phyloP scores from a whole-genome alignment of 2,797 vertebrate species.

The Scarus forsteni region DNA sequence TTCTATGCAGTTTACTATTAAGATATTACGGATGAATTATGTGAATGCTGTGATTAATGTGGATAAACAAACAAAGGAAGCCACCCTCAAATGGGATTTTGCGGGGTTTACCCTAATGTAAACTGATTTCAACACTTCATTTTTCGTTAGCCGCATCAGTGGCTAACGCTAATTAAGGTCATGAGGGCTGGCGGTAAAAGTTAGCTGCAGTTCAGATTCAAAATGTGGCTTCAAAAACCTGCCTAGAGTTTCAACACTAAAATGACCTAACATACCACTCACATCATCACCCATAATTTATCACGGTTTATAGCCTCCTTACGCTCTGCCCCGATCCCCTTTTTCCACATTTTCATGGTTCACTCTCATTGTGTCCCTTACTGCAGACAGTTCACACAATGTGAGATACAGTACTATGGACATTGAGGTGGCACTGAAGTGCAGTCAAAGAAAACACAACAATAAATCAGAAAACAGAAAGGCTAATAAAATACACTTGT shows the following conservation, averaged over 20 bases:
- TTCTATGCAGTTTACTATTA: conserved; percentile 2
- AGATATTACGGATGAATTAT: conserved; percentile 25
- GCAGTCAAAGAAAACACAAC: too few species aligned
- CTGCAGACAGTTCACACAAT: not conserved
- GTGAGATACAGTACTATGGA: too few species aligned
- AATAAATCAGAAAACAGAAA: too few species aligned
- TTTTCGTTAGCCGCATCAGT: conserved; percentile 35
- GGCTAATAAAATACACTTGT: too few species aligned
- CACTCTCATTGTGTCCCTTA: conserved; percentile 8
- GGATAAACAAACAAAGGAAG: conserved; percentile 42
- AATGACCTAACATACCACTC: conserved; percentile 30
- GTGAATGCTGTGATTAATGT: conserved; percentile 41
- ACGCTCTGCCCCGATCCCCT: conserved; percentile 11
- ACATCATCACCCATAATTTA: conserved; percentile 37
- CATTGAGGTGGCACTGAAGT: too few species aligned
- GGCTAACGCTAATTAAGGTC: conserved; percentile 21
- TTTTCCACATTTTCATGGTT: conserved; percentile 22
- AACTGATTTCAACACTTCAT: conserved; percentile 46
- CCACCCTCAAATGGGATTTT: conserved; percentile 32
- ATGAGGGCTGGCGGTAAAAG: conserved; percentile 27
- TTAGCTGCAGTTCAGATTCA: conserved; percentile 11
- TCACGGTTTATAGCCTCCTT: conserved; percentile 23
- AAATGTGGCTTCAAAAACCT: conserved; percentile 15
- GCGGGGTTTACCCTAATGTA: conserved; percentile 30
- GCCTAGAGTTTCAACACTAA: conserved; percentile 10